These are phyloP conservation scores for Calyptomena viridis DNA, from an alignment of 2,113 vertebrate species.

Conservation along the genomic window DNA sequence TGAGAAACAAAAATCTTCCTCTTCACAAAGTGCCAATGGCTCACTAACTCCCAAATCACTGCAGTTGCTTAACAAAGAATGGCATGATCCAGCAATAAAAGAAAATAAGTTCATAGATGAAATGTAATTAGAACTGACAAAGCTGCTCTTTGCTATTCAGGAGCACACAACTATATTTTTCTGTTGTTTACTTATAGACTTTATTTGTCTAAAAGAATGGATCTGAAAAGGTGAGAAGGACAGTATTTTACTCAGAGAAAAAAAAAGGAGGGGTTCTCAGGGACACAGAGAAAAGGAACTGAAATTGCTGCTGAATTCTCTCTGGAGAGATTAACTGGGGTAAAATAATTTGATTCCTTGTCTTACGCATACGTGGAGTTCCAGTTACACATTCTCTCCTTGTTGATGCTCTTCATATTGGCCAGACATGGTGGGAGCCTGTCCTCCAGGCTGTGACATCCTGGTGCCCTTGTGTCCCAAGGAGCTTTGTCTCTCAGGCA, in stretches of 20 bases:
- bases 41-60: neutral
- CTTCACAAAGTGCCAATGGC: neutral
- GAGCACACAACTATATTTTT: neutral
- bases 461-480: rapidly evolving
- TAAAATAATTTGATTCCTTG: neutral
- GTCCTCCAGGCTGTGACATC: neutral
- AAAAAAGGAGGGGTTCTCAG: too few species aligned
- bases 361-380: neutral
- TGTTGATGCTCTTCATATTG: neutral
- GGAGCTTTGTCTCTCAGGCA: neutral
- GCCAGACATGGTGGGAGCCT: neutral
- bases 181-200: neutral
- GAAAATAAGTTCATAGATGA: neutral
- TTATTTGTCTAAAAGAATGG: neutral
- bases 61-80: neutral
- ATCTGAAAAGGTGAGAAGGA: neutral
- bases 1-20: neutral
- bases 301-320: neutral
- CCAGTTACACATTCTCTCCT: neutral
- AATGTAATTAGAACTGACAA: neutral
- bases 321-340: neutral
- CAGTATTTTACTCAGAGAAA: neutral
- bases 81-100: neutral
- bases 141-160: neutral
- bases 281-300: neutral